Evolutionary conservation across 1,140 invertebrate genomes (phyloP), one percentile per base, ranked within the genome.

Genomic region (Hyphantria cunea): DNA sequence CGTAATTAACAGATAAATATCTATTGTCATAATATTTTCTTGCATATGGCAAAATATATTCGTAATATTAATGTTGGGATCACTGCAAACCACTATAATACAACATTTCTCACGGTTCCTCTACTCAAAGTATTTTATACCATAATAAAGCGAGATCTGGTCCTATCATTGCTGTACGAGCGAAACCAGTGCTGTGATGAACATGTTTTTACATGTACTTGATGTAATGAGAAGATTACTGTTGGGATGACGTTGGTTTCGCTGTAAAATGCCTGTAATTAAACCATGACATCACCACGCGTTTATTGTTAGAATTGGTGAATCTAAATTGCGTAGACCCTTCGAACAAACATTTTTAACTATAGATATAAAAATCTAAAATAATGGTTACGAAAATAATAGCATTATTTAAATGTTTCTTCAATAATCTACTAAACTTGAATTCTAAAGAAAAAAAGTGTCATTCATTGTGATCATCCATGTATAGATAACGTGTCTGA

Each of bases 231-330:
- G 41, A 25, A 25, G 5, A 25, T n/a, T 25, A 25, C 17, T 25
- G 1, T 25, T 25, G 17, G 6, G 11, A 54, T 53, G 33, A 53
- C 33, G 50, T 33, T 17, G 48, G 33, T 17, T 55, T 42, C 44
- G 41, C 25, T 53, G 55, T 54, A 48, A 59, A 52, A 66, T 66
- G 49, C 44, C 61, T 65, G 41, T 59, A 56, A 67, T 67, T 67
- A 67, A 63, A 56, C 47, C 9, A 62, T 67, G 65, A 67, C 55
- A 66, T 59, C 62, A 58, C 33, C 51, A 41, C 44, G 34, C 42
- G 52, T 9, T 51, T 51, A 33, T 25, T n/a, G n/a, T n/a, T n/a
- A 25, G 6, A 41, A 31, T 13, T 31, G 31, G 17, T 50, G 15
- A 34, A 34, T 10, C 6, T 34, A 34, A 34, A 34, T 10, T 34